Evolutionary conservation across 2,113 vertebrate genomes (phyloP).

Genomic region (Chloebia gouldiae): DNA sequence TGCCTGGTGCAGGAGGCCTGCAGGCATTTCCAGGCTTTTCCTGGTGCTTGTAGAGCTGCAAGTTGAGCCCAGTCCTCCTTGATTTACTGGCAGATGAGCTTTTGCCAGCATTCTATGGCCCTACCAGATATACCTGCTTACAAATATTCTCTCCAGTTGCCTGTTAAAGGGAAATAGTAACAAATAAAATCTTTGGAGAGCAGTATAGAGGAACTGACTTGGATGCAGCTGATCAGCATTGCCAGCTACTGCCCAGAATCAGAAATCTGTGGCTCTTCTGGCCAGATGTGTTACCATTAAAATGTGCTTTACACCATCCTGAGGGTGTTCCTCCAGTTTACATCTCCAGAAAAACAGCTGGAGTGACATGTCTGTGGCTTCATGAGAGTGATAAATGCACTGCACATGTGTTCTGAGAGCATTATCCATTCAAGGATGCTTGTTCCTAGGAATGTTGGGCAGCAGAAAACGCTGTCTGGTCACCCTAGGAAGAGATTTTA

Average conservation of each 20-base stretch:
- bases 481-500: conserved; percentile 3
- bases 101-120: neutral
- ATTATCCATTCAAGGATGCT: neutral
- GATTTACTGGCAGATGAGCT: neutral
- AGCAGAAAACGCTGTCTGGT: neutral
- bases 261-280: neutral
- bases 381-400: neutral
- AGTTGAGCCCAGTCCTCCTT: neutral
- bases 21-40: neutral
- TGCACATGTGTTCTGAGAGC: neutral
- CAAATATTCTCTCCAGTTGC: neutral
- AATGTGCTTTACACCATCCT: neutral
- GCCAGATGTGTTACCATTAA: neutral
- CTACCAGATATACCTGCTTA: neutral
- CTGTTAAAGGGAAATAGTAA: neutral
- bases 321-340: neutral
- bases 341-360: neutral
- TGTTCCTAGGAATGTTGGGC: neutral
- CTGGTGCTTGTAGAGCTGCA: neutral
- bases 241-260: neutral
- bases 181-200: neutral
- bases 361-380: neutral
- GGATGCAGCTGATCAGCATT: neutral
- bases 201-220: neutral
- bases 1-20: neutral